Base-by-base conservation (phyloP, 2,888 invertebrate genomes). In the Ochropacha duplaris region DNA sequence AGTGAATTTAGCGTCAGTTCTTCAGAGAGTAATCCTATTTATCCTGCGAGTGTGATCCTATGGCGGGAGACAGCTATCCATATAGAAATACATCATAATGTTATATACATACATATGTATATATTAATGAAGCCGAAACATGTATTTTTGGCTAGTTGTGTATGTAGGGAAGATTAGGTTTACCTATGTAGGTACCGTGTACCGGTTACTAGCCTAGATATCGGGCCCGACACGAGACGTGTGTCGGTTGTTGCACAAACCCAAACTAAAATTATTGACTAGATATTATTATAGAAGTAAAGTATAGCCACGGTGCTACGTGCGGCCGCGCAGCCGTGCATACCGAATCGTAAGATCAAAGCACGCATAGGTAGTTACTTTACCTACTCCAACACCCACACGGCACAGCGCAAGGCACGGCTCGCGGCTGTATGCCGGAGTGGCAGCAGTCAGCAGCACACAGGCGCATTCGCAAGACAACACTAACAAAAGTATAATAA, bases 261-360 rank as follows among this genome's bases (percentile, higher is more conserved):
- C 77, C 80, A 83, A 88, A 87, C 87, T 87, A 82, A 91, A 90
- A 88, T 92, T 90, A 91, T 91, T 88, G 88, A 85, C 83, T 88
- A 84, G 86, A 88, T 86, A 90, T 88, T 87, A 88, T 88, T 87
- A 88, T 88, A 86, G 86, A 84, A 87, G 88, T 88, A 84, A 89
- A 88, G 86, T 89, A 90, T 84, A 88, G 85, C 80, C 79, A 79
- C 83, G 83, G 83, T 78, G 80, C 84, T 89, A 90, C 88, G 90
- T 89, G 90, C 86, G 80, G 82, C 85, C 77, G 89, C 81, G 87
- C 89, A 86, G 85, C 88, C 88, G 89, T 90, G 90, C 90, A 92
- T 91, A 91, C 92, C 92, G 87, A 92, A 90, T 92, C 90, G 85
- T 92, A 91, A 92, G 92, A 92, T 92, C 92, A 91, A 91, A 92